phyloP scores from a whole-genome alignment of 2,888 invertebrate genomes.

The Caenorhabditis zanzibari region DNA sequence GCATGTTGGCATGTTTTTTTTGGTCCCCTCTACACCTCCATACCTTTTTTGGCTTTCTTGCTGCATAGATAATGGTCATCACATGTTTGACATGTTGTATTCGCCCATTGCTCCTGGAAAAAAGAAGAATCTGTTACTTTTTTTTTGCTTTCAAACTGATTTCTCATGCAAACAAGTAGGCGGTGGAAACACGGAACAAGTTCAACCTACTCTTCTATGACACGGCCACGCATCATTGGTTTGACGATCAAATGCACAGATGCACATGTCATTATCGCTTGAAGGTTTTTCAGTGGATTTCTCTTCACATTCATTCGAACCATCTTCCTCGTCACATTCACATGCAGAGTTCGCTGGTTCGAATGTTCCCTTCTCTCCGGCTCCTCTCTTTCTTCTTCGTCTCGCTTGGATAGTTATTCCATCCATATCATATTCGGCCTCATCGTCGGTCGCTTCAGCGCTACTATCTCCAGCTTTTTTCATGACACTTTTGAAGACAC shows the following conservation, averaged over 20 bases:
- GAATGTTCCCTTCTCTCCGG: constrained; percentile 64
- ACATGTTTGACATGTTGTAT: constrained; percentile 72
- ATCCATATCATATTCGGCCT: constrained; percentile 54
- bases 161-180: constrained; percentile 46
- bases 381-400: constrained; percentile 59
- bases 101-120: constrained; percentile 68
- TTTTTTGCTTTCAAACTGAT: constrained; percentile 4
- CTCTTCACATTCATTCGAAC: constrained; percentile 57
- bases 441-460: constrained; percentile 43
- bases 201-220: constrained; percentile 50
- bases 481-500: constrained; percentile 76
- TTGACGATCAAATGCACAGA: constrained; percentile 80
- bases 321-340: constrained; percentile 63
- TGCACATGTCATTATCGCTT: constrained; percentile 70
- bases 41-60: constrained; percentile 63
- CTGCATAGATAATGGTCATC: constrained; percentile 66
- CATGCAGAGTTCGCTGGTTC: constrained; percentile 71
- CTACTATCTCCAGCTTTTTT: constrained; percentile 71
- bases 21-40: background rate
- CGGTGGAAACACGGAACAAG: constrained; percentile 15
- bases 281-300: constrained; percentile 51
- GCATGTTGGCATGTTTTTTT: constrained; percentile 7
- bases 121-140: constrained; percentile 25
- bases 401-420: constrained; percentile 63
- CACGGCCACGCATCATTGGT: constrained; percentile 76